Evolutionary conservation across 2,797 vertebrate species (phyloP), one percentile per base, ranked within the genome.

Genomic region (Pampus argenteus): DNA sequence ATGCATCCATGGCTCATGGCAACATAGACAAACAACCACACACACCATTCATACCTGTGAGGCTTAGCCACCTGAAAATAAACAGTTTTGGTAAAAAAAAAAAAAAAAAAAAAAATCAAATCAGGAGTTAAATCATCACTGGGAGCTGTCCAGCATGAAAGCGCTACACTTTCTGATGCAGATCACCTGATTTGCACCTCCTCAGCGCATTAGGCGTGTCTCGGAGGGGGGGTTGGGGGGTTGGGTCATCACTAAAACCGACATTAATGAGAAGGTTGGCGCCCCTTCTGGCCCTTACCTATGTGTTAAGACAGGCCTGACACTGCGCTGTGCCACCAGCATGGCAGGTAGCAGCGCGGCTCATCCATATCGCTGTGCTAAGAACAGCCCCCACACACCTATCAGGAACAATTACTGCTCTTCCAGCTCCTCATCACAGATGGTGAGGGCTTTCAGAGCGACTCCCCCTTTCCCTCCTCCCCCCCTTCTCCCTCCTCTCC

Each of bases 391-490:
- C 76, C 81, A 65, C 77, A 71, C 81, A 69, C 78, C 74, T 84
- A 83, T 86, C 85, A 86, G 85, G 73, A 71, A 86, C 86, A 88
- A 88, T 90, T 87, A 87, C 82, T 45, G 73, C 78, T 86, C 89
- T 60, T 85, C 79, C 80, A 60, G 83, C 83, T 85, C 81, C 80
- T 87, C 87, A 71, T 81, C 82, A 82, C 88, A 89, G 88, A 90
- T 85, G 86, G 72, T 20, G 74, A 85, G 79, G 69, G 68, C 80
- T 78, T 85, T 84, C 63, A 79, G 78, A 80, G 56, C 9, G 20
- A 34, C 47, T 15, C 11, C 17, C 9, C 2, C 13, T 18, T 5
- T 47, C 7, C 18, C 25, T 14, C 11, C 44, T 14, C 29, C 28
- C n/a, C 49, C 0, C 20, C n/a, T n/a, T 48, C 67, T 49, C 26